Evolutionary conservation across 2,113 vertebrate species (phyloP).

Genomic region (Puntigrus tetrazona): DNA sequence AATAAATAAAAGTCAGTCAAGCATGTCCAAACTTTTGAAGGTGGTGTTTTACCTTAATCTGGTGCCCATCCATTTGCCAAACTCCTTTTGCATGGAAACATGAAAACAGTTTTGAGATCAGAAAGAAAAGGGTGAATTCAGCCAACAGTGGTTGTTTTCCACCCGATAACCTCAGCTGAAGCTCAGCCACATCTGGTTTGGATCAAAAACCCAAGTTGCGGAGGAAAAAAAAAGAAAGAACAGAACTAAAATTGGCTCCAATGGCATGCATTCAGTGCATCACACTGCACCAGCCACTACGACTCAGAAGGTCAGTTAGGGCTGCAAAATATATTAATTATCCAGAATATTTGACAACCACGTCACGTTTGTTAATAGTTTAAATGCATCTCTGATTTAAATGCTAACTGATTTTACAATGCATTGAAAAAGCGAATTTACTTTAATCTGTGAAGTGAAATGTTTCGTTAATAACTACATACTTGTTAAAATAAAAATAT

Average conservation of each 20-base stretch:
- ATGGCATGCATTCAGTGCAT: not conserved
- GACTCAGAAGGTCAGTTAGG: not conserved
- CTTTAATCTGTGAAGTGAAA: too few species aligned
- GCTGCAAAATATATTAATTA: too few species aligned
- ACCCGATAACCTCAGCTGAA: conserved; percentile 53
- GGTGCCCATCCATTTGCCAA: not conserved
- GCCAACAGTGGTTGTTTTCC: conserved; percentile 38
- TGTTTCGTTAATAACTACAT: too few species aligned
- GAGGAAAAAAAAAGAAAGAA: conserved; percentile 20
- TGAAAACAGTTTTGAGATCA: conserved; percentile 15
- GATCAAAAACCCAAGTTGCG: conserved; percentile 42
- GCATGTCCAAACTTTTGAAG: not conserved
- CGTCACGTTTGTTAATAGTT: too few species aligned
- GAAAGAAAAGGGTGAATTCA: conserved; percentile 23
- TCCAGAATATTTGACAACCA: too few species aligned
- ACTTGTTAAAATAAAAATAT: too few species aligned
- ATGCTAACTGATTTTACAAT: too few species aligned
- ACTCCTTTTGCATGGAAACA: not conserved
- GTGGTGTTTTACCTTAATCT: not conserved
- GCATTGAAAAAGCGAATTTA: too few species aligned
- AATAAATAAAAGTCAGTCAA: not conserved
- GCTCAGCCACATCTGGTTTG: conserved; percentile 55
- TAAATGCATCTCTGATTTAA: too few species aligned
- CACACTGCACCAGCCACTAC: not conserved
- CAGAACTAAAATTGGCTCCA: conserved; percentile 34